Conservation (phyloP, 1,140 invertebrate genomes). For the Aphis craccivora region DNA sequence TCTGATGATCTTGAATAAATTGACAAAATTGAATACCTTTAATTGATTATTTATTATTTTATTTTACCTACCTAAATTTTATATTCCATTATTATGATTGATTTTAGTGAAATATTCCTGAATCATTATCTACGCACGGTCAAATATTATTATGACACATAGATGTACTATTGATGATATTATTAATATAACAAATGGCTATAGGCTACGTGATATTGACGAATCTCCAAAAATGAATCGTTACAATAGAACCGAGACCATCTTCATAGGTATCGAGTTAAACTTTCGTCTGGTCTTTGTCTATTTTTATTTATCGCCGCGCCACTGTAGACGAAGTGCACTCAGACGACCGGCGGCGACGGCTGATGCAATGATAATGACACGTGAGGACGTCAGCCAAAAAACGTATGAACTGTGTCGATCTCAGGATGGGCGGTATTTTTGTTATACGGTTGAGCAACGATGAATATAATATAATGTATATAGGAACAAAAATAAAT, state of each 20-base stretch:
- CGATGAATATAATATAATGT: not conserved
- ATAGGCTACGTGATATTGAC: not conserved
- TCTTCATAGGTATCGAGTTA: not conserved
- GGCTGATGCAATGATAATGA: not conserved
- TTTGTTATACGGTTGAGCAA: not conserved
- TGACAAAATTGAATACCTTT: too few relatives aligned
- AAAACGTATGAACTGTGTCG: not conserved
- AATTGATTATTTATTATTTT: too few relatives aligned
- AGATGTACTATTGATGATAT: not conserved
- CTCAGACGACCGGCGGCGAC: not conserved
- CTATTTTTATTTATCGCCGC: not conserved
- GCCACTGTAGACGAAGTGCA: not conserved
- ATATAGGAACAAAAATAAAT: not conserved
- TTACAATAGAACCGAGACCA: not conserved
- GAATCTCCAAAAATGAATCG: conserved; percentile 8
- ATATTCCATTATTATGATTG: too few relatives aligned
- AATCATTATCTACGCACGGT: too few relatives aligned
- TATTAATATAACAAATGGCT: not conserved
- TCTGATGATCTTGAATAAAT: too few relatives aligned
- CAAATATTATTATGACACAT: not conserved
- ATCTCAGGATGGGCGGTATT: not conserved
- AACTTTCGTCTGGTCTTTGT: not conserved
- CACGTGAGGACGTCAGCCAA: not conserved
- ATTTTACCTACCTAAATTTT: too few relatives aligned
- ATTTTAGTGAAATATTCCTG: too few relatives aligned